phyloP scores from a whole-genome alignment of 2,113 vertebrate species.

The Petromus typicus region DNA sequence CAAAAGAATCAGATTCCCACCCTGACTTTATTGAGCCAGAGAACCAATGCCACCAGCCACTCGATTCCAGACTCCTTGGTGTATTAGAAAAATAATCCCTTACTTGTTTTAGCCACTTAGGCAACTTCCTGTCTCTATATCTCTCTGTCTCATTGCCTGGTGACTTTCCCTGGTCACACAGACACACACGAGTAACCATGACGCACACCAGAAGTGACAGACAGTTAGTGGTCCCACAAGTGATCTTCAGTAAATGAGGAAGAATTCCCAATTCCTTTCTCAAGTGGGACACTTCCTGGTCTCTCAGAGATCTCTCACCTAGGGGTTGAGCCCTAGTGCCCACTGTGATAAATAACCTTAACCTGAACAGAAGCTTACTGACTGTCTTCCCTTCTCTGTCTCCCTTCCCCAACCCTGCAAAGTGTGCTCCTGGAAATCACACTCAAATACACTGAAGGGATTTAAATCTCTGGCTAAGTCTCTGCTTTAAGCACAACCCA shows the following conservation, averaged over 20 bases:
- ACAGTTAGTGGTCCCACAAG: background rate
- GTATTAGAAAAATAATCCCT: slow-evolving; percentile 23
- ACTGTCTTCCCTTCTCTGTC: background rate
- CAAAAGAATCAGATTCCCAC: background rate
- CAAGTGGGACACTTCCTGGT: background rate
- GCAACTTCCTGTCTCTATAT: background rate
- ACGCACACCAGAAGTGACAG: background rate
- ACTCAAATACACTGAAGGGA: background rate
- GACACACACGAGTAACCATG: background rate
- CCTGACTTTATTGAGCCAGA: background rate
- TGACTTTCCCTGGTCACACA: slow-evolving; percentile 3
- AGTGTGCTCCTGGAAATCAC: background rate
- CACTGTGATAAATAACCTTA: background rate
- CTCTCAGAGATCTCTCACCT: background rate
- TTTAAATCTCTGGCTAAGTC: background rate
- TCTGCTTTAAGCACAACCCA: background rate
- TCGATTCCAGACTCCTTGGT: slow-evolving; percentile 6
- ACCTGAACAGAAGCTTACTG: background rate
- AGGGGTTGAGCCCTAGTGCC: background rate
- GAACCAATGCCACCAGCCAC: background rate
- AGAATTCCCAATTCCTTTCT: background rate
- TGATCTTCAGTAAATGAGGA: background rate
- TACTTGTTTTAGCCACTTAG: slow-evolving; percentile 38
- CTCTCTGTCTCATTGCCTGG: background rate
- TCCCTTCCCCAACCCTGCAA: background rate